Evolutionary conservation across 2,113 vertebrate genomes (phyloP).

Genomic region (Nansenia antarctica): DNA sequence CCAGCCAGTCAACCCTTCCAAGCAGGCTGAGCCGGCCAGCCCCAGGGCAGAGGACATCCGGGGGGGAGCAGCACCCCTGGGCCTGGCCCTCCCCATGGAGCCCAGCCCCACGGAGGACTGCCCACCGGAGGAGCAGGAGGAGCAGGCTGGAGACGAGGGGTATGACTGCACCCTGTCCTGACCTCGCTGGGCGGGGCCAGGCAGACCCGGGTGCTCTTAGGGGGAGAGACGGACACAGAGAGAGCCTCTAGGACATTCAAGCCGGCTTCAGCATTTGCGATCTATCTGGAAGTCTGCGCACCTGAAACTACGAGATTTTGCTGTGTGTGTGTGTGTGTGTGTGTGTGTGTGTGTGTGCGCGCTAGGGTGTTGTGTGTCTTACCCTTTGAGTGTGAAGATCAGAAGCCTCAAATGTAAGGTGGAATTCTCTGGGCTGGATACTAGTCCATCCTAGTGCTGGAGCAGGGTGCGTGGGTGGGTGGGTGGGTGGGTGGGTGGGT

Average conservation of each 20-base stretch:
- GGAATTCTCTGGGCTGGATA: background rate
- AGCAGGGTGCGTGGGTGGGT: background rate
- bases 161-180: slow-evolving; percentile 94
- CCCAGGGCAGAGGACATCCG: slow-evolving; percentile 81
- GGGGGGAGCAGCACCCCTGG: slow-evolving; percentile 65
- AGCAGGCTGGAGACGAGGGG: slow-evolving; percentile 83
- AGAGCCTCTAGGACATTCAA: background rate
- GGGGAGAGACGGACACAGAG: background rate
- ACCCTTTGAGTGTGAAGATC: background rate
- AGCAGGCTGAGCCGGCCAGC: slow-evolving; percentile 73
- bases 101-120: slow-evolving; percentile 72
- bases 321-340: background rate
- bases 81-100: slow-evolving; percentile 77
- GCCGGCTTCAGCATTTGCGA: too few species aligned
- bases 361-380: background rate
- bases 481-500: background rate
- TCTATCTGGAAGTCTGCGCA: background rate
- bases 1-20: slow-evolving; percentile 82
- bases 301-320: background rate
- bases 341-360: background rate
- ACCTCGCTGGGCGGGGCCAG: slow-evolving; percentile 33
- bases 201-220: too few species aligned
- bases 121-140: slow-evolving; percentile 71
- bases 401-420: background rate
- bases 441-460: background rate